Conservation (phyloP, 92 coral and sea anemone genomes). For the Epizoanthus stellaris region DNA sequence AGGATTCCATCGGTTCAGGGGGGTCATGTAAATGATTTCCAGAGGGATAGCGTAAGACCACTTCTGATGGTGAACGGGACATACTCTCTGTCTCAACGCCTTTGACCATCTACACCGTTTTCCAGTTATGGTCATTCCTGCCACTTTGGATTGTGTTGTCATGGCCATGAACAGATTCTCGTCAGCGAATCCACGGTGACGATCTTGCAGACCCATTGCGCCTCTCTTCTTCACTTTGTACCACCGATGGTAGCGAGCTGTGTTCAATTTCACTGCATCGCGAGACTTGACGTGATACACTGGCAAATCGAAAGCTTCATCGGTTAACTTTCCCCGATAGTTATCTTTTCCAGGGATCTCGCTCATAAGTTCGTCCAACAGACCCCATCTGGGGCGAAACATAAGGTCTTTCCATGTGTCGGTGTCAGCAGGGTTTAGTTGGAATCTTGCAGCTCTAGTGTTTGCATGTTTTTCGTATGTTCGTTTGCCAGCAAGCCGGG, state of each 20-base stretch:
- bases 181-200: constrained; percentile 85
- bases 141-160: constrained; percentile 81
- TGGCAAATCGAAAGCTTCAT: no score
- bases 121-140: constrained; percentile 64
- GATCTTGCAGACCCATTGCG: constrained; percentile 81
- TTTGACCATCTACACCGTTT: constrained; percentile 6
- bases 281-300: no score
- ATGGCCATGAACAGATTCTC: constrained; percentile 82
- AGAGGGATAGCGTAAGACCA: constrained; percentile 89
- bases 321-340: no score
- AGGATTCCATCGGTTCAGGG: constrained; percentile 85
- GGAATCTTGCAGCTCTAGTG: constrained; percentile 68
- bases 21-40: constrained; percentile 86
- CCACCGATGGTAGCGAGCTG: constrained; percentile 84
- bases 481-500: constrained; percentile 44
- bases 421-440: constrained; percentile 61
- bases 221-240: constrained; percentile 71
- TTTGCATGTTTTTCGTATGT: constrained; percentile 51
- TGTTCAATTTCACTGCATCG: constrained; percentile 46
- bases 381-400: no score
- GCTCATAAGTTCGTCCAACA: no score
- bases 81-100: neutral
- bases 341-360: no score
- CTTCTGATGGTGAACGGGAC: constrained; percentile 58
- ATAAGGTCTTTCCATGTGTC: constrained; percentile 48